phyloP scores from a whole-genome alignment of 1,140 invertebrate genomes.

The Tyrophagus putrescentiae region DNA sequence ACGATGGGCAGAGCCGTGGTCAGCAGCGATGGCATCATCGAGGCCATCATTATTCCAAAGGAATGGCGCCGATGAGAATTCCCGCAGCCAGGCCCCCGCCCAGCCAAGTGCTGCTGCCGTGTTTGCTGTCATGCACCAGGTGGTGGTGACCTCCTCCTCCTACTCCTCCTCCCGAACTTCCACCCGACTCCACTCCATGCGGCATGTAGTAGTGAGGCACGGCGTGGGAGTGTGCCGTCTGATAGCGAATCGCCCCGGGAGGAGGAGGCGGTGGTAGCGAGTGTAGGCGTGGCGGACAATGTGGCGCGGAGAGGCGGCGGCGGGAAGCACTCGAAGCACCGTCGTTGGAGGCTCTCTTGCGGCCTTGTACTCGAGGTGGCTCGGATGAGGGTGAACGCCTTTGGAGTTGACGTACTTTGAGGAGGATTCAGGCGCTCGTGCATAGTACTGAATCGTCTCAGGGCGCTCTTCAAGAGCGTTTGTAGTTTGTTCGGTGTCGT shows the following conservation, averaged over 20 bases:
- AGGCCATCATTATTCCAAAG: constrained; percentile 17
- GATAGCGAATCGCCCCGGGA: background rate
- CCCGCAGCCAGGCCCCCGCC: constrained; percentile 12
- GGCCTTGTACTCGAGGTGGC: too few relatives aligned
- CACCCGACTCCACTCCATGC: background rate
- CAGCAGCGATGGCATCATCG: constrained; percentile 12
- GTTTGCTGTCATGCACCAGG: background rate
- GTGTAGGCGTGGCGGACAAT: too few relatives aligned
- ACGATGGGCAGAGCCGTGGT: constrained; percentile 6
- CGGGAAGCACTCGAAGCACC: too few relatives aligned
- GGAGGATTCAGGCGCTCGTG: too few relatives aligned
- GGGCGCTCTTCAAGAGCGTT: too few relatives aligned
- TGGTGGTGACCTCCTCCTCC: background rate
- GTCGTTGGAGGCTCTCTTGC: too few relatives aligned
- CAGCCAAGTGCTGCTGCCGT: constrained; percentile 5
- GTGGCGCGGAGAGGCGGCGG: too few relatives aligned
- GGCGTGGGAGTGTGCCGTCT: background rate
- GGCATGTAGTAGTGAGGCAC: constrained; percentile 14
- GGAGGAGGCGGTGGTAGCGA: background rate
- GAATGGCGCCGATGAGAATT: constrained; percentile 10
- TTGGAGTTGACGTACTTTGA: too few relatives aligned
- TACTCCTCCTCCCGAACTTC: too few relatives aligned
- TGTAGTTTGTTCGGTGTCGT: too few relatives aligned
- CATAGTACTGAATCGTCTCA: too few relatives aligned
- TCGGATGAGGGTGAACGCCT: too few relatives aligned